Conservation (phyloP, 2,888 invertebrate species). For the Tridacna gigas region DNA sequence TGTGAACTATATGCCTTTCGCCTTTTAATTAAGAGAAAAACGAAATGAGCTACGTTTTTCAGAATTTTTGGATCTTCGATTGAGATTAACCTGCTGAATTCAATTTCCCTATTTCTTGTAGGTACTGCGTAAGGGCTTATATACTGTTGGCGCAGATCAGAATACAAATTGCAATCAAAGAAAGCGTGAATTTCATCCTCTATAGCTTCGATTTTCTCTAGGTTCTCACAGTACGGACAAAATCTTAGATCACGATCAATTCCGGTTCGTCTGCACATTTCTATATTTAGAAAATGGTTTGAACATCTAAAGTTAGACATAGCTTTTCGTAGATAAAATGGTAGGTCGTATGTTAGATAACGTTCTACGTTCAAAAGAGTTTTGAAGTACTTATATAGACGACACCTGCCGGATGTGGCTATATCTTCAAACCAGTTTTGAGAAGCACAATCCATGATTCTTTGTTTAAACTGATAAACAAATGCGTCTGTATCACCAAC, state of each 20-base stretch:
- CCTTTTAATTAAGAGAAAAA: background rate
- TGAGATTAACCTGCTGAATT: conserved; percentile 15
- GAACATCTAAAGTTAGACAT: conserved; percentile 31
- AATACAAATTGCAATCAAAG: conserved; percentile 10
- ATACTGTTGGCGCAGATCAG: background rate
- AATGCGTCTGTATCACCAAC: conserved; percentile 28
- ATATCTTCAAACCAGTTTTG: conserved; percentile 26
- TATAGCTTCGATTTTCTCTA: background rate
- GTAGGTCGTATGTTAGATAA: conserved; percentile 26
- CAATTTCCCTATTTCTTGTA: conserved; percentile 6
- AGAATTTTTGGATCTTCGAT: background rate
- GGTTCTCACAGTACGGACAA: conserved; percentile 15
- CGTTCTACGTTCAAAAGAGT: conserved; percentile 31
- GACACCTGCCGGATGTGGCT: conserved; percentile 18
- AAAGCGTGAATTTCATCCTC: conserved; percentile 32
- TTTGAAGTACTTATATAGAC: conserved; percentile 31
- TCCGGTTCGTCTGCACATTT: conserved; percentile 24
- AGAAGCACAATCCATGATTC: conserved; percentile 18
- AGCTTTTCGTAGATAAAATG: conserved; percentile 22
- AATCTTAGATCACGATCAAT: conserved; percentile 12
- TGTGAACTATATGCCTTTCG: background rate
- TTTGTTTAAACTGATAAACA: conserved; percentile 26
- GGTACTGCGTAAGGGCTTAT: background rate
- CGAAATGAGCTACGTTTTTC: conserved; percentile 2
- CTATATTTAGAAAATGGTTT: conserved; percentile 29